phyloP scores from a whole-genome alignment of 2,797 vertebrate species.

The Iguana delicatissima region DNA sequence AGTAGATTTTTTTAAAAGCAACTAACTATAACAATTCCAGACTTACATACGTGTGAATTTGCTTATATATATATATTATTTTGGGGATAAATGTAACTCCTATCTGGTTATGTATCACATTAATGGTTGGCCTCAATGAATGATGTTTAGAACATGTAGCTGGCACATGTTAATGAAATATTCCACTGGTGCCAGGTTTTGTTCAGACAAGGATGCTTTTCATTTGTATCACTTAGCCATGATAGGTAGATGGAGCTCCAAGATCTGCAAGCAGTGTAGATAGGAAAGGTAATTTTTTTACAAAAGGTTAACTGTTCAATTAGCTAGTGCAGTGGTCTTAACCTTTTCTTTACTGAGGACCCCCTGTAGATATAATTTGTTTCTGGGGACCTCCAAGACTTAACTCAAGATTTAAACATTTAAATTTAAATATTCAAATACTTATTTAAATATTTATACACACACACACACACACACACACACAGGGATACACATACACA shows the following conservation, averaged over 20 bases:
- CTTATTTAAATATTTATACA: no score
- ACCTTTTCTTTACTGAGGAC: no score
- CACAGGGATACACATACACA: no score
- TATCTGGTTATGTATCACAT: not conserved
- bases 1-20: not conserved
- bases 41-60: not conserved
- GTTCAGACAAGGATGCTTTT: not conserved
- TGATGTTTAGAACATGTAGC: not conserved
- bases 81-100: not conserved
- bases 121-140: not conserved
- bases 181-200: not conserved
- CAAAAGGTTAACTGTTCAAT: no score
- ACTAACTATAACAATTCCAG: not conserved
- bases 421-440: no score
- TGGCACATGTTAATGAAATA: not conserved
- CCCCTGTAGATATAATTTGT: no score
- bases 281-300: no score
- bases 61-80: not conserved
- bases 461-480: no score
- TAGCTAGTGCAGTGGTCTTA: no score
- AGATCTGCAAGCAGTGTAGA: not conserved
- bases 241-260: not conserved
- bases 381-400: no score
- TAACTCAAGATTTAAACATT: no score
- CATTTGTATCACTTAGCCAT: not conserved